These are phyloP conservation scores for Melangyna quadrimaculata DNA, from an alignment of 2,888 invertebrate genomes.

Conservation along the genomic window DNA sequence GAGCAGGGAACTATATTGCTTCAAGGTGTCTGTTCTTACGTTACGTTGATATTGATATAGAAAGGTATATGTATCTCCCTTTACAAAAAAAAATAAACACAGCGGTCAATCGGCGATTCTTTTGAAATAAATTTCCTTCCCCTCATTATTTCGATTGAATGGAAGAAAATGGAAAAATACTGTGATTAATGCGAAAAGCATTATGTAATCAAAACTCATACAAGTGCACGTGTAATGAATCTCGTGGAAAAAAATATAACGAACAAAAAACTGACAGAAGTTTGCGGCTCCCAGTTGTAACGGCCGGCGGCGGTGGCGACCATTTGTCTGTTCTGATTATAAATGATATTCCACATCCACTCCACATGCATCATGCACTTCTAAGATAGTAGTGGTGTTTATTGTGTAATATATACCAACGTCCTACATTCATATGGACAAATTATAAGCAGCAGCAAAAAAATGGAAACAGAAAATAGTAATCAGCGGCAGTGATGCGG, in stretches of 20 bases:
- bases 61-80: background rate
- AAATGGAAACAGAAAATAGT: slow-evolving; percentile 10
- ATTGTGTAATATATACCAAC: background rate
- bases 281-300: slow-evolving; percentile 13
- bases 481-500: background rate
- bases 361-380: slow-evolving; percentile 35
- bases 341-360: slow-evolving; percentile 36
- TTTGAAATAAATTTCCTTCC: slow-evolving; percentile 49
- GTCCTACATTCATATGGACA: background rate
- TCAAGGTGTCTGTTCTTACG: slow-evolving; percentile 46
- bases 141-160: background rate
- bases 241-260: background rate
- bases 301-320: slow-evolving; percentile 42
- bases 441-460: background rate
- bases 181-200: slow-evolving; percentile 54
- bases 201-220: slow-evolving; percentile 39
- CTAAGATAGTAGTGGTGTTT: slow-evolving; percentile 8
- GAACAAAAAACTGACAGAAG: slow-evolving; percentile 6
- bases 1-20: background rate
- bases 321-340: slow-evolving; percentile 56
- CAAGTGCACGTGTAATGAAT: slow-evolving; percentile 40
- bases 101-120: slow-evolving; percentile 50
- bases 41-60: too few relatives aligned
- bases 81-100: background rate
- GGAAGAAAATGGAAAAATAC: slow-evolving; percentile 58